A percentile compares a stretch with the other conserved stretches of the same genome.
Evolutionary conservation across 1,140 invertebrate genomes (phyloP).

Genomic region (Heliconius nattereri): DNA sequence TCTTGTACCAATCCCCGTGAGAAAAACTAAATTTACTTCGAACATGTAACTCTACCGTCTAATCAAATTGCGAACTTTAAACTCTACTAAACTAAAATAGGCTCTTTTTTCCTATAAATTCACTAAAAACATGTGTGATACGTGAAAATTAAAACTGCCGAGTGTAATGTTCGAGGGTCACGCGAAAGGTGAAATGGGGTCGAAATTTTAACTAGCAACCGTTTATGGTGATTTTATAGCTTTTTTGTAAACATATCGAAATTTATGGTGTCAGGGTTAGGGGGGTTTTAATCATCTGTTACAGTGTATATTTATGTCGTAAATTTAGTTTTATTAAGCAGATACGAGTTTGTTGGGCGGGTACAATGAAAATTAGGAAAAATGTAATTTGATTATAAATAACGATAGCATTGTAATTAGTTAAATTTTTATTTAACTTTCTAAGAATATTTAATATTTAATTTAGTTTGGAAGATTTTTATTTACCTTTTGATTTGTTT

Average conservation of each 20-base stretch:
- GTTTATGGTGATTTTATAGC: slow-evolving; percentile 45
- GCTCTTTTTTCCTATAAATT: slow-evolving; percentile 27
- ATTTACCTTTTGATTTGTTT: too few relatives aligned
- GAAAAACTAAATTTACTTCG: slow-evolving; percentile 30
- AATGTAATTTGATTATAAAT: slow-evolving; percentile 1
- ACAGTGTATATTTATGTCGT: slow-evolving; percentile 27
- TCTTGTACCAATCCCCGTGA: slow-evolving; percentile 34
- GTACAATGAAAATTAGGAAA: neutral
- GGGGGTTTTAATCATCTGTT: slow-evolving; percentile 34
- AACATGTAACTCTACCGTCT: slow-evolving; percentile 25
- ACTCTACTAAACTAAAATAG: slow-evolving; percentile 30
- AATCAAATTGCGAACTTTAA: slow-evolving; percentile 19
- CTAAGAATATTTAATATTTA: neutral
- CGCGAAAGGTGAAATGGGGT: slow-evolving; percentile 51
- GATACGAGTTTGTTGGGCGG: slow-evolving; percentile 9
- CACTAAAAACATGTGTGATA: slow-evolving; percentile 54
- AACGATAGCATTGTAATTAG: neutral
- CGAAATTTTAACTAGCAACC: slow-evolving; percentile 34
- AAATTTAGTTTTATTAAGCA: slow-evolving; percentile 32
- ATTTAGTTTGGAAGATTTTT: too few relatives aligned
- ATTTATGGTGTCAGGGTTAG: slow-evolving; percentile 41
- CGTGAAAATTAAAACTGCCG: slow-evolving; percentile 59
- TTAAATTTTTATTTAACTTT: neutral
- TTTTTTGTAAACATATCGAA: slow-evolving; percentile 44
- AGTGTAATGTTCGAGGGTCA: slow-evolving; percentile 52